These are phyloP conservation scores for Lepidochrysops patricia DNA, from an alignment of 2,888 invertebrate genomes.

Conservation along the genomic window DNA sequence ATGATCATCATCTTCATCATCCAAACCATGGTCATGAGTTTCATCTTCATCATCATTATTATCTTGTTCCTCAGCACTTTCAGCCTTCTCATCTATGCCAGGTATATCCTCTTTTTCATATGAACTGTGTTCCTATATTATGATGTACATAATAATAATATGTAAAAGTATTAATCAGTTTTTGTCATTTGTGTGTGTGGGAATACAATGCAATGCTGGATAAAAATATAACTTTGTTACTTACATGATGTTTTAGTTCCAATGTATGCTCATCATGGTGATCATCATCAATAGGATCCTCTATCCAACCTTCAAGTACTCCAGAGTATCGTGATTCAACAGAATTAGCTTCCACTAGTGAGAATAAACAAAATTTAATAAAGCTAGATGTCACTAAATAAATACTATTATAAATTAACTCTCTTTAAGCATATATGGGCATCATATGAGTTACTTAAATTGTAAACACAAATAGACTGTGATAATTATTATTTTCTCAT, in stretches of 20 bases:
- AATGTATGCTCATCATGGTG: constrained; percentile 71
- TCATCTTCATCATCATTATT: constrained; percentile 32
- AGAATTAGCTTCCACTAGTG: constrained; percentile 61
- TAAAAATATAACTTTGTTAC: no score
- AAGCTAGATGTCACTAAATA: no score
- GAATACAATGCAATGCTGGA: no score
- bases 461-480: no score
- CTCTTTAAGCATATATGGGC: no score
- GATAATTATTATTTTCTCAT: background rate
- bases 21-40: constrained; percentile 32
- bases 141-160: no score
- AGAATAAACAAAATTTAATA: constrained; percentile 12
- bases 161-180: background rate
- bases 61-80: constrained; percentile 30
- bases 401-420: no score
- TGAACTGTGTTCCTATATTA: constrained; percentile 26
- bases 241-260: constrained; percentile 66
- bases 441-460: no score
- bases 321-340: constrained; percentile 82
- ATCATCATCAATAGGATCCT: constrained; percentile 71
- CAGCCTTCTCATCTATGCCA: constrained; percentile 40
- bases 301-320: constrained; percentile 86
- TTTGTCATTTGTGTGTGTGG: no score
- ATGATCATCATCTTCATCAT: constrained; percentile 30
- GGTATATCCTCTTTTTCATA: background rate